phyloP scores from a whole-genome alignment of 2,113 vertebrate species.

The Triplophysa siluroides region DNA sequence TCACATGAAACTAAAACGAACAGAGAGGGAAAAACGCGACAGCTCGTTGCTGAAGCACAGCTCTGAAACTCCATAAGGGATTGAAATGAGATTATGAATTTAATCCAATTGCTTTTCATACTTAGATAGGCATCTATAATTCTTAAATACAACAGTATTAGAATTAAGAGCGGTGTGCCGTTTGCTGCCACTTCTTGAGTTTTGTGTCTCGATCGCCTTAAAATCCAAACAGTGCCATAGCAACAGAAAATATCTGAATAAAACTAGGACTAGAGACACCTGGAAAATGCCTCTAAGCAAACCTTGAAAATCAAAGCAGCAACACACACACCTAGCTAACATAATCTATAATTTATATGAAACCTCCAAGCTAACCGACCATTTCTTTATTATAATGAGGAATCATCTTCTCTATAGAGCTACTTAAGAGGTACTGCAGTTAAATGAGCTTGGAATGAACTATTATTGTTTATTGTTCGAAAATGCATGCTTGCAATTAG shows the following conservation, averaged over 20 bases:
- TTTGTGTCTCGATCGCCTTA: not conserved
- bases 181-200: constrained; percentile 19
- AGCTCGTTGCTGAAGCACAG: constrained; percentile 56
- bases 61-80: constrained; percentile 59
- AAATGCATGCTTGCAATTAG: constrained; percentile 12
- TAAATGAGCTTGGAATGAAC: constrained; percentile 28
- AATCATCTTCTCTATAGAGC: constrained; percentile 32
- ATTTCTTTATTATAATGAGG: constrained; percentile 40
- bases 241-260: not conserved
- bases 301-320: not conserved
- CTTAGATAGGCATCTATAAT: constrained; percentile 65
- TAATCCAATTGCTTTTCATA: constrained; percentile 69
- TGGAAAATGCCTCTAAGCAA: constrained; percentile 1
- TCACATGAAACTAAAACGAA: constrained; percentile 47
- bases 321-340: not conserved
- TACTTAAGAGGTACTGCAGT: constrained; percentile 5
- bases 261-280: not conserved
- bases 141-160: constrained; percentile 58
- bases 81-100: constrained; percentile 66
- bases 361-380: not conserved
- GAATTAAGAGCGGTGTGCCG: constrained; percentile 27
- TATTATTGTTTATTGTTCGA: not conserved
- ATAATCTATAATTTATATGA: constrained; percentile 25
- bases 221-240: not conserved
- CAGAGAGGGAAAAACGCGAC: constrained; percentile 43